phyloP scores from a whole-genome alignment of 2,888 invertebrate species.

The Dinocampus coccinellae region DNA sequence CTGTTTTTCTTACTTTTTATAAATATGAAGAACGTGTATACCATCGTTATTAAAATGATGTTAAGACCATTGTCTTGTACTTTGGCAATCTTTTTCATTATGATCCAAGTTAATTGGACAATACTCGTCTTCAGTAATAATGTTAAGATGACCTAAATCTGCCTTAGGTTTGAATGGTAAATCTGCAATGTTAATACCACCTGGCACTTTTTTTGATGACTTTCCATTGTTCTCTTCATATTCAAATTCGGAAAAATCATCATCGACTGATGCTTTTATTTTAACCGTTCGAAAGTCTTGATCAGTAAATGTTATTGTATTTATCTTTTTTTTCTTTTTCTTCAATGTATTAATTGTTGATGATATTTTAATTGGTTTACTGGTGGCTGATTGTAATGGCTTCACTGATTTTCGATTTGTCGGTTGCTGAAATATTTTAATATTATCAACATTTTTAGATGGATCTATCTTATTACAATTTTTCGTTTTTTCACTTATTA shows the following conservation, averaged over 20 bases:
- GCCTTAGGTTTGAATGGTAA: constrained; percentile 61
- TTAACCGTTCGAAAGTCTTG: constrained; percentile 50
- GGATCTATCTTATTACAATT: neutral
- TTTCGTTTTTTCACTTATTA: neutral
- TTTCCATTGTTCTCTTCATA: constrained; percentile 45
- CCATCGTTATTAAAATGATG: neutral
- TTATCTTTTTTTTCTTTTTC: constrained; percentile 45
- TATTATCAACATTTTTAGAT: neutral
- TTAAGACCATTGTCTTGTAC: constrained; percentile 58
- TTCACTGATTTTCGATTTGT: neutral
- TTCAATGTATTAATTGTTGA: constrained; percentile 30
- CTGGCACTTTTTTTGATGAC: constrained; percentile 32
- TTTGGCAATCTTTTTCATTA: constrained; percentile 57
- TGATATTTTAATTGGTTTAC: constrained; percentile 19
- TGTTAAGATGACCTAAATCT: constrained; percentile 60
- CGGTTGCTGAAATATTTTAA: neutral
- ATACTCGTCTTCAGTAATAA: constrained; percentile 61
- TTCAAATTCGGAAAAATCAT: constrained; percentile 64
- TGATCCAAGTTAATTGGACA: constrained; percentile 61
- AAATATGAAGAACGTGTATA: neutral
- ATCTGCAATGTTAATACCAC: constrained; percentile 55
- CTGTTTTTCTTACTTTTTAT: neutral
- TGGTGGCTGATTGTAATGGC: constrained; percentile 10
- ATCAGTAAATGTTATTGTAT: constrained; percentile 53
- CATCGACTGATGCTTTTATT: constrained; percentile 39